Evolutionary conservation across 2,113 vertebrate species (phyloP).

Genomic region (Pristiophorus japonicus): DNA sequence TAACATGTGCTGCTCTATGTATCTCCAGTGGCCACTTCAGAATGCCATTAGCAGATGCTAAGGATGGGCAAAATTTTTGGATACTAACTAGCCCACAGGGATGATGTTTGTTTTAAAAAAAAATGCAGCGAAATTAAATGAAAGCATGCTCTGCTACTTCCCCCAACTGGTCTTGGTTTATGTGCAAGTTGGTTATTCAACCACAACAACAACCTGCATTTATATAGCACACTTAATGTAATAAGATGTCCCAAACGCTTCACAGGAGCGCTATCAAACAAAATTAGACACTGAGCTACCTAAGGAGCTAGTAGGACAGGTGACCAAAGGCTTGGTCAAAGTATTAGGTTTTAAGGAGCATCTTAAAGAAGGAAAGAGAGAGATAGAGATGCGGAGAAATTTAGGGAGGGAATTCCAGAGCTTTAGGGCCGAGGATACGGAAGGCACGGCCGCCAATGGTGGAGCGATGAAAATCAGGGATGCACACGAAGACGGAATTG

Average conservation of each 20-base stretch:
- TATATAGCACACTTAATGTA: background rate
- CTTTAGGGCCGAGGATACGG: background rate
- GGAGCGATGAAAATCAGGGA: background rate
- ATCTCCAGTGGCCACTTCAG: background rate
- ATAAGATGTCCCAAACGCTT: background rate
- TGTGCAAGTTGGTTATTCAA: background rate
- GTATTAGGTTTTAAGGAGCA: no score
- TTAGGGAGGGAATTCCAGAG: background rate
- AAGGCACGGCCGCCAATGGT: background rate
- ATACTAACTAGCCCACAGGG: background rate
- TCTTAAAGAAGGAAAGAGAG: background rate
- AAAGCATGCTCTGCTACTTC: background rate
- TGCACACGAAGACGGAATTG: background rate
- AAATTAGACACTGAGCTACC: background rate
- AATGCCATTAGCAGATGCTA: background rate
- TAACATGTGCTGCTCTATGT: background rate
- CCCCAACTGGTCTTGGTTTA: background rate
- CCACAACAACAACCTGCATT: background rate
- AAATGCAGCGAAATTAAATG: background rate
- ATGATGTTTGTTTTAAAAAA: background rate
- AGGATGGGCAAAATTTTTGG: background rate
- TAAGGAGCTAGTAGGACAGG: background rate
- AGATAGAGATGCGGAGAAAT: background rate
- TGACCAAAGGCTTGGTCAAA: background rate
- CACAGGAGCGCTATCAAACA: background rate